These are phyloP conservation scores for Podargus strigoides DNA, from an alignment of 2,797 vertebrate species.

Conservation along the genomic window DNA sequence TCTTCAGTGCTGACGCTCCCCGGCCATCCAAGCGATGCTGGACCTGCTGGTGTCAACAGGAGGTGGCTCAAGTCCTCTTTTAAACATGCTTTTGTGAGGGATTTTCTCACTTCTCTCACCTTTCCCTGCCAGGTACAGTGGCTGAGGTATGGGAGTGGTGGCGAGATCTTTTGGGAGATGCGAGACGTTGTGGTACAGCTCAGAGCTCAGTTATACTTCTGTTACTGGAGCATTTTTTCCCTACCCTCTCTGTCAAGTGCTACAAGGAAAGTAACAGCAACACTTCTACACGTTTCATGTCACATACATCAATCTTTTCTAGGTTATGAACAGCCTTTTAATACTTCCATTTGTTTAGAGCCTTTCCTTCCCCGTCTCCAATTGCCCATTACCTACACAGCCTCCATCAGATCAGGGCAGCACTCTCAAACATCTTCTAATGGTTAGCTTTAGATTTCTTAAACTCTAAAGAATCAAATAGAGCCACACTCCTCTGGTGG, in stretches of 20 bases:
- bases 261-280: not conserved
- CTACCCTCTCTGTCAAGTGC: not conserved
- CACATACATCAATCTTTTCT: not conserved
- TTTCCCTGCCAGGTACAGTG: rapidly evolving
- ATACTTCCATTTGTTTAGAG: not conserved
- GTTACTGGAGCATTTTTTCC: not conserved
- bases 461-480: not conserved
- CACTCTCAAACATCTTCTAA: not conserved
- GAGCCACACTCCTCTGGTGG: not conserved
- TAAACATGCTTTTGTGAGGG: not conserved
- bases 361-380: not conserved
- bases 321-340: not conserved
- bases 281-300: not conserved
- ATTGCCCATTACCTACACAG: not conserved
- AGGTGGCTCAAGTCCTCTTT: not conserved
- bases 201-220: not conserved
- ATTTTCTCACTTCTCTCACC: not conserved
- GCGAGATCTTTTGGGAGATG: not conserved
- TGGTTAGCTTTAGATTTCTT: not conserved
- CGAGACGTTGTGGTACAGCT: rapidly evolving
- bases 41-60: not conserved
- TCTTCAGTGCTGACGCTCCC: not conserved
- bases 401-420: not conserved
- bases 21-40: rapidly evolving
- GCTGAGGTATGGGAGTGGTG: not conserved